These are phyloP conservation scores for Chlorospingus semifuscus DNA, from an alignment of 2,797 vertebrate genomes.

Conservation along the genomic window DNA sequence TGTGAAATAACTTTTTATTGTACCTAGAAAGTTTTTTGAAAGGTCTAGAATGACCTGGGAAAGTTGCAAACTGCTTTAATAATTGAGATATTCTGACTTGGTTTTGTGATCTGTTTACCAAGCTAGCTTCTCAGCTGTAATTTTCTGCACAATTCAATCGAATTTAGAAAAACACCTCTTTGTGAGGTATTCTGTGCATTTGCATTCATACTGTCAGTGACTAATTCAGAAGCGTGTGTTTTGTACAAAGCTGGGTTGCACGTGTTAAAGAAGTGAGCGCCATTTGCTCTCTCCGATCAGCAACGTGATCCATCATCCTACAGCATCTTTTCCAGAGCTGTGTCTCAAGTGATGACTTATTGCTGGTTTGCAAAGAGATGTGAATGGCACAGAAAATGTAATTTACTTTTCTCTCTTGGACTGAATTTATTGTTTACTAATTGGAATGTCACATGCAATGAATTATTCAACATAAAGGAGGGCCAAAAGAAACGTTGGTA, in stretches of 20 bases:
- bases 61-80: neutral
- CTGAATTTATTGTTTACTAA: slow-evolving; percentile 64
- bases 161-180: neutral
- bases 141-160: neutral
- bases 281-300: slow-evolving; percentile 51
- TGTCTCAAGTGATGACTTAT: slow-evolving; percentile 36
- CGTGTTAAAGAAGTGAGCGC: neutral
- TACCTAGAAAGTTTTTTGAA: neutral
- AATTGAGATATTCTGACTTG: neutral
- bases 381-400: slow-evolving; percentile 33
- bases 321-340: slow-evolving; percentile 13
- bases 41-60: neutral
- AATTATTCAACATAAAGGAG: slow-evolving; percentile 37
- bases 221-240: neutral
- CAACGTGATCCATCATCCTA: slow-evolving; percentile 35
- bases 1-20: neutral
- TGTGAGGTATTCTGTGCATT: neutral
- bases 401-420: slow-evolving; percentile 32
- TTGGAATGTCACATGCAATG: slow-evolving; percentile 33
- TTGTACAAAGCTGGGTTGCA: neutral
- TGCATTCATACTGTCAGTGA: neutral
- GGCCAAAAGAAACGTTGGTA: neutral
- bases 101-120: neutral
- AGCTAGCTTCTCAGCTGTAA: neutral
- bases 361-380: slow-evolving; percentile 5